phyloP scores from a whole-genome alignment of 2,113 vertebrate genomes.

The Labeo catla region DNA sequence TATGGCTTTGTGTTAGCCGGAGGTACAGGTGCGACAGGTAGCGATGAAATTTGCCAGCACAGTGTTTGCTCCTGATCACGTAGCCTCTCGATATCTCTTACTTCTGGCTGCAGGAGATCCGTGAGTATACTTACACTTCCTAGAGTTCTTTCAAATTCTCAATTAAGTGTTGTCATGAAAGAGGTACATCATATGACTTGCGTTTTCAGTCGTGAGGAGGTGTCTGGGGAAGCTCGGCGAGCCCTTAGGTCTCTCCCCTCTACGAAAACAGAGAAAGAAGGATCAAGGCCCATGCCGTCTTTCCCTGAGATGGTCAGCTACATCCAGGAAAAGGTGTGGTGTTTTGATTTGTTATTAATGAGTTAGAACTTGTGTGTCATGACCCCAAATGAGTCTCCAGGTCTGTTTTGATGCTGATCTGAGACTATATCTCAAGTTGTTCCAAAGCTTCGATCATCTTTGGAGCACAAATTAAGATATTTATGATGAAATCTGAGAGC shows the following conservation, averaged over 20 bases:
- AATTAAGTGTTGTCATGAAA: not conserved
- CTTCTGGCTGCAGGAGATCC: conserved; percentile 95
- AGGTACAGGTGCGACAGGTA: conserved; percentile 97
- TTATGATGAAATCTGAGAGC: too few species aligned
- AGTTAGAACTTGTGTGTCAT: conserved; percentile 34
- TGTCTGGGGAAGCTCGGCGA: conserved; percentile 89
- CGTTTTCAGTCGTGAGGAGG: conserved; percentile 86
- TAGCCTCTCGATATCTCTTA: conserved; percentile 95
- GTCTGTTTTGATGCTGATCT: not conserved
- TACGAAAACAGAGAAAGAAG: conserved; percentile 84
- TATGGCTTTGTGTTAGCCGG: conserved; percentile 79
- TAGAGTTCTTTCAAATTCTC: not conserved
- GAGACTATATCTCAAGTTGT: too few species aligned
- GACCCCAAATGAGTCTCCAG: not conserved
- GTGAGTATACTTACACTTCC: conserved; percentile 76
- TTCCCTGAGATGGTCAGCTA: conserved; percentile 97
- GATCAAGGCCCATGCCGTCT: conserved; percentile 87
- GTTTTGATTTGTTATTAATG: not conserved
- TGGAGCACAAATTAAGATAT: too few species aligned
- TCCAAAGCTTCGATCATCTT: too few species aligned
- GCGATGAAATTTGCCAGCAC: conserved; percentile 97
- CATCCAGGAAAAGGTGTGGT: conserved; percentile 91
- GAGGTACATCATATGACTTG: not conserved
- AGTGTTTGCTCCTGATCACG: conserved; percentile 93
- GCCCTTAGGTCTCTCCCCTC: conserved; percentile 82